Percentiles rank a stretch among this genome's conserved stretches.
phyloP scores from a whole-genome alignment of 2,113 vertebrate genomes.

The Pitta sordida region DNA sequence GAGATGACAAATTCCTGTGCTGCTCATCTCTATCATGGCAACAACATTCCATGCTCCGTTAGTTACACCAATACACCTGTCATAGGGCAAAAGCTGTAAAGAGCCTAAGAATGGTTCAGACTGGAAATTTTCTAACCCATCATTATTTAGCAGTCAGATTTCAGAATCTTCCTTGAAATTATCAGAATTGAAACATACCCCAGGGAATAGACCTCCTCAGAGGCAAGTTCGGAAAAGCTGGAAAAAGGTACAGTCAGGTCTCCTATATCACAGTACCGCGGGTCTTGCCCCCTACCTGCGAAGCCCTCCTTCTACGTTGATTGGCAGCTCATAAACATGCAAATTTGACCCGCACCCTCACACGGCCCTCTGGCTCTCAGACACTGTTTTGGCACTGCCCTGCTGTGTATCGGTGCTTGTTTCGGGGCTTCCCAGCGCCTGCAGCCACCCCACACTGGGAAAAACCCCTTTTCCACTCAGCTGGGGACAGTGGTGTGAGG shows the following conservation, averaged over 20 bases:
- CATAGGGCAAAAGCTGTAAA: neutral
- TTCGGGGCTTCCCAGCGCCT: no score
- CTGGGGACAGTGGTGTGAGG: no score
- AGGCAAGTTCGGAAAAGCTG: neutral
- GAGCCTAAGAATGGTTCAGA: neutral
- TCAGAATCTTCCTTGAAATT: neutral
- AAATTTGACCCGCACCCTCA: no score
- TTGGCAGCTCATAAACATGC: no score
- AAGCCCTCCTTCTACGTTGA: no score
- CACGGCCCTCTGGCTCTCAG: no score
- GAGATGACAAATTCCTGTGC: neutral
- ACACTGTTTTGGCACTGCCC: no score
- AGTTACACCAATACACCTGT: neutral
- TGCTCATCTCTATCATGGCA: neutral
- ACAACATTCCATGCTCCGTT: constrained; percentile 15
- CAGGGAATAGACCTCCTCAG: neutral
- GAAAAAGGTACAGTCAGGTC: neutral
- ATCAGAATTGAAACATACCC: neutral
- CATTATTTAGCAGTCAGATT: neutral
- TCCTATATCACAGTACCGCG: no score
- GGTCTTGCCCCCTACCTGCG: no score
- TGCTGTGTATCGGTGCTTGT: no score
- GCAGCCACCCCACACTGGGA: no score
- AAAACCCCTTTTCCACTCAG: no score
- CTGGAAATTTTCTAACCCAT: neutral